Conservation (phyloP, 2,888 invertebrate species). For the Rambutsinella grinnellia region DNA sequence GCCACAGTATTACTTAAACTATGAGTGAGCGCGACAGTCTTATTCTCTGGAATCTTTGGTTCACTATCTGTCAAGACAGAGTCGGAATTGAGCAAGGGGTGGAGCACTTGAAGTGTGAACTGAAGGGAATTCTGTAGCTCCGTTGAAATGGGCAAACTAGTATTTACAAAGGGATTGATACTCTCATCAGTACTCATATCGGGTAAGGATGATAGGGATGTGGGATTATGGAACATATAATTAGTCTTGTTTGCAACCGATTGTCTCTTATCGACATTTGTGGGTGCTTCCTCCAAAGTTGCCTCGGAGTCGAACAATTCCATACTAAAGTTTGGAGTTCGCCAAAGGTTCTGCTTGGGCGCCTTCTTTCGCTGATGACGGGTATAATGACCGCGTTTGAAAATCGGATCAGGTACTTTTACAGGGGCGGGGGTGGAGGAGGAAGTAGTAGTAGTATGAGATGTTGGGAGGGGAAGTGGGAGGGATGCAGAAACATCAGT, state of each 20-base stretch:
- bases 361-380: constrained; percentile 7
- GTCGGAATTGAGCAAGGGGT: constrained; percentile 56
- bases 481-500: neutral
- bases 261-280: constrained; percentile 28
- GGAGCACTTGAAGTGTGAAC: constrained; percentile 47
- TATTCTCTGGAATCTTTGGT: constrained; percentile 57
- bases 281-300: constrained; percentile 16
- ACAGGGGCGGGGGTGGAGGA: neutral
- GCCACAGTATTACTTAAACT: constrained; percentile 31
- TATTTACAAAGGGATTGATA: constrained; percentile 50
- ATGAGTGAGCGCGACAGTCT: constrained; percentile 49
- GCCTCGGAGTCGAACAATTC: constrained; percentile 34
- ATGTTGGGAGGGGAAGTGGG: neutral
- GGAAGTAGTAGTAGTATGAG: neutral
- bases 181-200: constrained; percentile 55
- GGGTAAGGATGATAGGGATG: neutral
- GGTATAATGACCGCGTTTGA: constrained; percentile 26
- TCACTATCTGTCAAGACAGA: constrained; percentile 40
- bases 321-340: constrained; percentile 34
- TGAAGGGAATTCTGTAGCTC: constrained; percentile 56
- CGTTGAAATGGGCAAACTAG: constrained; percentile 49
- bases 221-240: constrained; percentile 8
- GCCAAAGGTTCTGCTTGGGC: constrained; percentile 31
- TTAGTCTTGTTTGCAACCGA: constrained; percentile 3
- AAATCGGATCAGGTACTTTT: neutral